phyloP scores from a whole-genome alignment of 2,888 invertebrate species.

The Lucinisca nassula region DNA sequence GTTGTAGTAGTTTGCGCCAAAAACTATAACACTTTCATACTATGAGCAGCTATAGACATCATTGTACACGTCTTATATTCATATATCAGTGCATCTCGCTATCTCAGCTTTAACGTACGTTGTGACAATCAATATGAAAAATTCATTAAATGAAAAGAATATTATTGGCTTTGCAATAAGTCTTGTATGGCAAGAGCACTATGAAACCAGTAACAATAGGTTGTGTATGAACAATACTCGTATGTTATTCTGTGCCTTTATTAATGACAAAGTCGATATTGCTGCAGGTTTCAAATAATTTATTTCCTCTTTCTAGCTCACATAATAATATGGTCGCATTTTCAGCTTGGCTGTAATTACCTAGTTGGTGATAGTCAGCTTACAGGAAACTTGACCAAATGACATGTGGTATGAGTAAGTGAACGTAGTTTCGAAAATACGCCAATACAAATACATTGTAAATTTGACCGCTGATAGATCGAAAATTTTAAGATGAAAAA shows the following conservation, averaged over 20 bases:
- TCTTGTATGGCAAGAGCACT: not conserved
- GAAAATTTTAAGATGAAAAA: no score
- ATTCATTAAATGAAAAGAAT: not conserved
- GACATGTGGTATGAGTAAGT: no score
- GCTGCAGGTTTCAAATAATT: conserved; percentile 2
- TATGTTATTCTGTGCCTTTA: not conserved
- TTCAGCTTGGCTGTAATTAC: not conserved
- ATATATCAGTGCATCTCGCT: not conserved
- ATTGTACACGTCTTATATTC: no score
- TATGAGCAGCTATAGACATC: no score
- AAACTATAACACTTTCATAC: no score
- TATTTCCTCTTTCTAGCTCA: not conserved
- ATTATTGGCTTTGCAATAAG: not conserved
- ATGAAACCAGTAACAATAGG: not conserved
- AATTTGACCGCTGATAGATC: no score
- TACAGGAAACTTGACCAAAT: no score
- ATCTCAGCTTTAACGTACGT: not conserved
- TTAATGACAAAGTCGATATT: conserved; percentile 12
- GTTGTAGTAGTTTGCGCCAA: no score
- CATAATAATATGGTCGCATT: not conserved
- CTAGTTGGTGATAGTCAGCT: no score
- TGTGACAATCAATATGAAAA: not conserved
- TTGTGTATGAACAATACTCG: not conserved
- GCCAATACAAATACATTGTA: no score
- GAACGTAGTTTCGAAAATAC: no score